These are phyloP conservation scores for Seladonia tumulorum DNA, from an alignment of 2,888 invertebrate species.

Conservation along the genomic window DNA sequence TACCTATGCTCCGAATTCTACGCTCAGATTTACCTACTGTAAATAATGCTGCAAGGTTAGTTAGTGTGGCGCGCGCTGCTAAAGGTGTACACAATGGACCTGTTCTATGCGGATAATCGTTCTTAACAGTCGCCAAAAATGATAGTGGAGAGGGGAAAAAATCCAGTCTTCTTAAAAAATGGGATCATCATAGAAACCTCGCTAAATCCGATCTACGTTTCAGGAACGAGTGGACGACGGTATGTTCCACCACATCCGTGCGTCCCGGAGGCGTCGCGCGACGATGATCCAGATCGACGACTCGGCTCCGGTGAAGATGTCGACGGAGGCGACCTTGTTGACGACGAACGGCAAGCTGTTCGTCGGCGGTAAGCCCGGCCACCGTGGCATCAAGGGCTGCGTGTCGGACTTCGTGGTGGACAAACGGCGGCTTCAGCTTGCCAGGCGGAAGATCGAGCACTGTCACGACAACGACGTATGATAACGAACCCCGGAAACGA, in stretches of 20 bases:
- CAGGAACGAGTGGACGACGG: constrained; percentile 82
- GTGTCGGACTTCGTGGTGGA: constrained; percentile 82
- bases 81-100: too few species aligned
- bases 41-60: too few species aligned
- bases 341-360: constrained; percentile 83
- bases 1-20: too few species aligned
- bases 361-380: constrained; percentile 82
- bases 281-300: constrained; percentile 81
- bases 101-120: too few species aligned
- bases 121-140: too few species aligned
- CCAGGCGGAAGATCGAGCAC: constrained; percentile 81
- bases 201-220: background rate
- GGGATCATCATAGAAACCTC: background rate
- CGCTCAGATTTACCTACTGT: too few species aligned
- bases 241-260: constrained; percentile 81
- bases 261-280: constrained; percentile 78
- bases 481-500: constrained; percentile 73
- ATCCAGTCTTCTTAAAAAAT: background rate
- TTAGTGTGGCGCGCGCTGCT: too few species aligned
- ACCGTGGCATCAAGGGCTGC: constrained; percentile 81
- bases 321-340: constrained; percentile 77
- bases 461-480: constrained; percentile 84
- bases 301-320: constrained; percentile 73
- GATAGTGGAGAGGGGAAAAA: too few species aligned
- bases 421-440: constrained; percentile 79